Conservation (phyloP, 2,113 vertebrate species). For the Caloenas nicobarica region DNA sequence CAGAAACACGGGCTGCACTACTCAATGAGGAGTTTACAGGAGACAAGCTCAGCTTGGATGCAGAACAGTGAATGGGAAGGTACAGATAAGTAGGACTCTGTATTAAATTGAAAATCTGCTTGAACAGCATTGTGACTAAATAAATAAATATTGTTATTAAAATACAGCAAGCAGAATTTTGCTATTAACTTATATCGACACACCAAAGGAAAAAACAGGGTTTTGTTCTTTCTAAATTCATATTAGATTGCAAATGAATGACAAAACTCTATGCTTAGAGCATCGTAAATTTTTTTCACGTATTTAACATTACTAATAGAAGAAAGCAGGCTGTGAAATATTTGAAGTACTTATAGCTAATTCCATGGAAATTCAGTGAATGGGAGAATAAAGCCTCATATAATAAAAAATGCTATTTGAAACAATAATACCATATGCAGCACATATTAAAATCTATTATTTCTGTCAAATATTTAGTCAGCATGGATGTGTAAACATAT, state of each 20-base stretch:
- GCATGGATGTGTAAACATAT: constrained; percentile 45
- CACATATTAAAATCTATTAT: constrained; percentile 21
- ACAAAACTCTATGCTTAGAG: neutral
- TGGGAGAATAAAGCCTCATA: neutral
- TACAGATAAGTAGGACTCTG: neutral
- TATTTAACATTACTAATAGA: neutral
- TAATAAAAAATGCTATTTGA: neutral
- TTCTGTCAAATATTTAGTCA: constrained; percentile 62
- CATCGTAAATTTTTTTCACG: fast-evolving
- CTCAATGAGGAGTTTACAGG: neutral
- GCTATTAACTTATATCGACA: fast-evolving
- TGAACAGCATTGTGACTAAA: neutral
- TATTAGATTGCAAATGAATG: neutral
- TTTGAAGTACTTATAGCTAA: neutral
- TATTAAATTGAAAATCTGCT: neutral
- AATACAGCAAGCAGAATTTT: neutral
- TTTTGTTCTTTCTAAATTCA: neutral
- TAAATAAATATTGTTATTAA: neutral
- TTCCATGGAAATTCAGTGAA: neutral
- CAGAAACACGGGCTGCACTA: neutral
- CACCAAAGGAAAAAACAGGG: fast-evolving
- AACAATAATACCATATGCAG: constrained; percentile 22
- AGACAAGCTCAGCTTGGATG: neutral
- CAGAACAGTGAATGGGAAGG: neutral
- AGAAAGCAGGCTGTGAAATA: neutral